Evolutionary conservation across 1,140 invertebrate species (phyloP).

Genomic region (Drosophila chauvacae): DNA sequence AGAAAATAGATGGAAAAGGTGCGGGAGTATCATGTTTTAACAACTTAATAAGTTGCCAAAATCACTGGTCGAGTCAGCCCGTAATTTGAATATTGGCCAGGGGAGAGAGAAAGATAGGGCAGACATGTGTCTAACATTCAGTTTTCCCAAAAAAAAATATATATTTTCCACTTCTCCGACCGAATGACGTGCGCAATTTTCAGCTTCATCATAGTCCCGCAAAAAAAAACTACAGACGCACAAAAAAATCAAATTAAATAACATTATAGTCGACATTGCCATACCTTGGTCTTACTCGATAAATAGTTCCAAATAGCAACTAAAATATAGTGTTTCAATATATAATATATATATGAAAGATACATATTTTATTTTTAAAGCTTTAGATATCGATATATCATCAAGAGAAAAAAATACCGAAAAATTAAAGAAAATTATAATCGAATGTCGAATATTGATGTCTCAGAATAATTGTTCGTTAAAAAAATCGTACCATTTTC

Average conservation of each 20-base stretch:
- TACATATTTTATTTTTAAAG: no score
- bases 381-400: no score
- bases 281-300: not conserved
- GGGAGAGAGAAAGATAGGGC: not conserved
- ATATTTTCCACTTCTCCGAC: not conserved
- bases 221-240: slow-evolving; percentile 12
- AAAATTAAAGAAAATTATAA: not conserved
- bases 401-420: not conserved
- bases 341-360: no score
- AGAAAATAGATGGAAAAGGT: not conserved
- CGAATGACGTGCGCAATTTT: slow-evolving; percentile 64
- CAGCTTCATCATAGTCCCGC: slow-evolving; percentile 13
- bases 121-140: slow-evolving; percentile 39
- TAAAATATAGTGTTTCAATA: no score
- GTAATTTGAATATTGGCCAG: slow-evolving; percentile 69
- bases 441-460: not conserved
- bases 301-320: no score
- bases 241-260: not conserved
- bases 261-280: not conserved
- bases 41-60: slow-evolving; percentile 67
- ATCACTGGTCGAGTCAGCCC: slow-evolving; percentile 20
- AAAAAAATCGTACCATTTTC: not conserved
- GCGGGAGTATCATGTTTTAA: slow-evolving; percentile 65
- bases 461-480: not conserved
- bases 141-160: not conserved